Evolutionary conservation across 2,888 invertebrate genomes (phyloP), one percentile per base, ranked within the genome.

Genomic region (Phalera bucephala): DNA sequence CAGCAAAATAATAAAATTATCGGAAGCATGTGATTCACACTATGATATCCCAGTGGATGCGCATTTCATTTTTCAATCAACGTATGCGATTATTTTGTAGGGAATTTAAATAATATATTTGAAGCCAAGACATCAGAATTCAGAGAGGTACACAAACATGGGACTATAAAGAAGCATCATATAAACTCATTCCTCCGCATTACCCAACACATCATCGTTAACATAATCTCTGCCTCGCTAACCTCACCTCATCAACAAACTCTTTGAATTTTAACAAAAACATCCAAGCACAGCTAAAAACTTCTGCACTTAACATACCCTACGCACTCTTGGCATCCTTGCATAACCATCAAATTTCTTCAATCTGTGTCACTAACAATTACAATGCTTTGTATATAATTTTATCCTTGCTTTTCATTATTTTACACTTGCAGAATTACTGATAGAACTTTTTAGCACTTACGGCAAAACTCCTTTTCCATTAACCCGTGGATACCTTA

Each of bases 371-470:
- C 50, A 66, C 64, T 73, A 70, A 70, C 64, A 53, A 34, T n/a
- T 50, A 51, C 55, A 55, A 49, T 60, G 80, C 80, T 79, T 78
- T 69, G 51, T 72, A 66, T 61, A 47, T 72, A 57, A 70, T 68
- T 17, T 72, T 68, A 74, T 72, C 75, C 61, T 76, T 57, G 83
- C 84, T 80, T 81, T 74, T 77, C 76, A 77, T 80, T 75, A 59
- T 79, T 80, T 85, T 83, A 65, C 72, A 76, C 78, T 87, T 88
- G 70, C 88, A 88, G 88, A 85, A 64, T 45, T 72, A 68, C 55
- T 68, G 66, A 57, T 71, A 68, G 61, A 72, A 59, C 61, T 79
- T 64, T 58, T 66, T 69, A 69, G 56, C 65, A 61, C 61, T 72
- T 84, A 70, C 70, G 71, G 64, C 59, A 86, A 86, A 86, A 74